Percentiles rank a stretch among this genome's conserved stretches.
These are phyloP conservation scores for Cheumatopsyche charites DNA, from an alignment of 1,140 invertebrate species.

Conservation along the genomic window DNA sequence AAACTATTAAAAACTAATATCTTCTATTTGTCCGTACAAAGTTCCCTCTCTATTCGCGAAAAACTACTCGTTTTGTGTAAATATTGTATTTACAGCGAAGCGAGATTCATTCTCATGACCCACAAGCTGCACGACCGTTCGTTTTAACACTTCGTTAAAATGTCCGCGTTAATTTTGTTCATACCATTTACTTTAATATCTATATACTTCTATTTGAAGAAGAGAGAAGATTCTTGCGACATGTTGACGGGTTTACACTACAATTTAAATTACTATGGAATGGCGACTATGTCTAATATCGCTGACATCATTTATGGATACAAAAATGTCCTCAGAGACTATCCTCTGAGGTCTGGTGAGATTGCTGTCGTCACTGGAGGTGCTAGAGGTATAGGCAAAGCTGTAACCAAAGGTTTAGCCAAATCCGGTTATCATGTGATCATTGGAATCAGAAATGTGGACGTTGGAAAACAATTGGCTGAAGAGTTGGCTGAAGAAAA, in stretches of 20 bases:
- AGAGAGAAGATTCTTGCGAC: neutral
- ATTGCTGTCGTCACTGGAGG: conserved; percentile 89
- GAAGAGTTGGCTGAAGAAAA: conserved; percentile 57
- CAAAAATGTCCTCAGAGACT: conserved; percentile 48
- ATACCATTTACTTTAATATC: neutral
- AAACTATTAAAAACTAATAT: too few relatives aligned
- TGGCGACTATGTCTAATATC: neutral
- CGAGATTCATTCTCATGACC: too few relatives aligned
- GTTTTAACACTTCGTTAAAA: too few relatives aligned
- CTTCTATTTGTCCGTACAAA: too few relatives aligned
- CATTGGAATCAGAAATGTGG: conserved; percentile 76
- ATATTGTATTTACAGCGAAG: too few relatives aligned
- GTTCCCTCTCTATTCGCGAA: too few relatives aligned
- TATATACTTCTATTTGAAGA: neutral
- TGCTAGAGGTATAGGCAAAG: conserved; percentile 80
- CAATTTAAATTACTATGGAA: conserved; percentile 3
- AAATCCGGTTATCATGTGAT: conserved; percentile 82
- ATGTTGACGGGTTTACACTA: neutral
- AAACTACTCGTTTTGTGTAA: too few relatives aligned
- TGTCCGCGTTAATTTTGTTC: neutral
- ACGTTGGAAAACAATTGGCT: conserved; percentile 64
- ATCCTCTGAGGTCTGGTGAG: conserved; percentile 62
- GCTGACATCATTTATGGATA: neutral
- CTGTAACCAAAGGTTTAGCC: conserved; percentile 79
- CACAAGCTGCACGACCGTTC: too few relatives aligned